A percentile compares a stretch with the other conserved stretches of the same genome.
These are phyloP conservation scores for Sebastes fasciatus DNA, from an alignment of 2,113 vertebrate genomes.

Conservation along the genomic window DNA sequence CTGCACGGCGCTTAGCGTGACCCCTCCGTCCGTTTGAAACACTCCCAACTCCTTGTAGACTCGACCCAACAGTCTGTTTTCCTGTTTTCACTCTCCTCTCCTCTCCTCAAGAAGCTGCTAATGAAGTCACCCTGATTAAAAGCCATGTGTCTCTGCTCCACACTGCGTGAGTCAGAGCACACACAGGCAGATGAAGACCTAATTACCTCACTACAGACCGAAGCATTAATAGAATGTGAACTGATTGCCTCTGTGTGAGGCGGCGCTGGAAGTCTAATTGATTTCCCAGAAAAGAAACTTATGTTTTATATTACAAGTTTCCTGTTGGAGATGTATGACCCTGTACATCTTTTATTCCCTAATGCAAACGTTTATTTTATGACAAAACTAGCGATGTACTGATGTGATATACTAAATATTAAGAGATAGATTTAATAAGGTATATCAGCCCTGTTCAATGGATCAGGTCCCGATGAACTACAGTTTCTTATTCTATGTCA, in stretches of 20 bases:
- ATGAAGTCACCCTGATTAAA: constrained; percentile 61
- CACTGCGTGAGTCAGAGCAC: constrained; percentile 14
- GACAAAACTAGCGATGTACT: not conserved
- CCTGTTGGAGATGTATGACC: not conserved
- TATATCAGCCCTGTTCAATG: not conserved
- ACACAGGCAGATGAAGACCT: constrained; percentile 2
- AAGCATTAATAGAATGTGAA: constrained; percentile 19
- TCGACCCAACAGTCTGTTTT: constrained; percentile 8
- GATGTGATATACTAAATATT: not conserved
- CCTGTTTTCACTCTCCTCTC: constrained; percentile 8
- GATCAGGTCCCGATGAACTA: not conserved
- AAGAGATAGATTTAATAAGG: not conserved
- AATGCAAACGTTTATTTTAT: not conserved
- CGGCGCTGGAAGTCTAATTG: constrained; percentile 8
- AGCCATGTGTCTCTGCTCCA: constrained; percentile 1
- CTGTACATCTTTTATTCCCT: not conserved
- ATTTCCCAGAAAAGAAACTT: constrained; percentile 5
- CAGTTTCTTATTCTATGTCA: not conserved
- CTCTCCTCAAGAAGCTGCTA: constrained; percentile 24
- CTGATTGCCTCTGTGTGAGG: not conserved
- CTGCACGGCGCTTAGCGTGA: constrained; percentile 25
- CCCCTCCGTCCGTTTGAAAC: constrained; percentile 18
- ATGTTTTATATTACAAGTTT: not conserved
- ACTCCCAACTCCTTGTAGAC: not conserved
- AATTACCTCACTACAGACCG: constrained; percentile 27